These are phyloP conservation scores for Crax fasciolata DNA, from an alignment of 2,797 vertebrate species.

Conservation along the genomic window DNA sequence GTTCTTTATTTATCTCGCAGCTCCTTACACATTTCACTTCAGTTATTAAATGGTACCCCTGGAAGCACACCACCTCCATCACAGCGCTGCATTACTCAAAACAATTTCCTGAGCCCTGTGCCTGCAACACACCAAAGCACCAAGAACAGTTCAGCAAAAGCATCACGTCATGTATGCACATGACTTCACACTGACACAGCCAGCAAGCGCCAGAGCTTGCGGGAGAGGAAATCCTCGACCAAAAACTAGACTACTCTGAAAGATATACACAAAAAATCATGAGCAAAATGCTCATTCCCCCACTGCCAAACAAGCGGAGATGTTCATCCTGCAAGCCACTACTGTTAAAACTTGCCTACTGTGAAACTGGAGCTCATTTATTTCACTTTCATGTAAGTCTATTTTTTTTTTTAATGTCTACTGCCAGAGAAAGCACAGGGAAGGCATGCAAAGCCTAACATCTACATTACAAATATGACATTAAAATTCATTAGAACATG, in stretches of 20 bases:
- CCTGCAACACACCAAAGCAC: constrained; percentile 10
- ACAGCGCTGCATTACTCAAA: constrained; percentile 21
- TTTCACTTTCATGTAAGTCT: background rate
- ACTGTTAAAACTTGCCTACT: background rate
- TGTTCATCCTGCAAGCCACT: background rate
- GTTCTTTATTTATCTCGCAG: background rate
- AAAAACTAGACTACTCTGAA: background rate
- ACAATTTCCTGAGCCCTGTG: constrained; percentile 44
- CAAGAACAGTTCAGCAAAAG: constrained; percentile 44
- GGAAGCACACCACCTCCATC: background rate
- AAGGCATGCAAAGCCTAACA: constrained; percentile 28
- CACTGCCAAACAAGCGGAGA: background rate
- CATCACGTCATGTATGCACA: constrained; percentile 41
- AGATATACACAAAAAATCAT: background rate
- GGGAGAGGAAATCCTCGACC: background rate
- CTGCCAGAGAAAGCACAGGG: background rate
- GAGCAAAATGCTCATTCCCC: background rate
- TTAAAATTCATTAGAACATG: constrained; percentile 1
- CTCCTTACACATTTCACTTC: background rate
- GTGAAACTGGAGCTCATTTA: background rate
- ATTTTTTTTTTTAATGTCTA: background rate
- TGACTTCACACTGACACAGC: constrained; percentile 51
- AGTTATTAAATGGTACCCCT: constrained; percentile 13
- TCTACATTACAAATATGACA: background rate
- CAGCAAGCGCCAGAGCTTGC: background rate